These are phyloP conservation scores for Ascaphus truei DNA, from an alignment of 2,113 vertebrate species.

Conservation along the genomic window DNA sequence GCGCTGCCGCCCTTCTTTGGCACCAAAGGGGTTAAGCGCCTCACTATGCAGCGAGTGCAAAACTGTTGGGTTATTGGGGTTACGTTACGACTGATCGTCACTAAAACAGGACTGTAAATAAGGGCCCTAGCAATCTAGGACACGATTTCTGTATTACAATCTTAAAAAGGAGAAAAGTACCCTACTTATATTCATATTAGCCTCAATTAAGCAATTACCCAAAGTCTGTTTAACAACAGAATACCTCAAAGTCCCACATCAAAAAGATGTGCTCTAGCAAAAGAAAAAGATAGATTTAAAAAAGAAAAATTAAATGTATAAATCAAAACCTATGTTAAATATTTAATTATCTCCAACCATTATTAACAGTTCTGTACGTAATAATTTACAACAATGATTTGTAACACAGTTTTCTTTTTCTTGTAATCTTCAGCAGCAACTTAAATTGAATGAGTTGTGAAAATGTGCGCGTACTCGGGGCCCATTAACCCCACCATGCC, in stretches of 20 bases:
- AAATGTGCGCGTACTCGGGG: conserved; percentile 57
- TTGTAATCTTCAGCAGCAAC: conserved; percentile 70
- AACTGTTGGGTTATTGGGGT: conserved; percentile 42
- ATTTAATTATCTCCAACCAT: conserved; percentile 79
- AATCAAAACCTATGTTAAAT: conserved; percentile 87
- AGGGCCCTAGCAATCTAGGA: conserved; percentile 67
- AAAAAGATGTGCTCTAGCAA: conserved; percentile 72
- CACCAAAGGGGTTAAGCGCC: conserved; percentile 19
- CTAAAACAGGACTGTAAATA: conserved; percentile 73
- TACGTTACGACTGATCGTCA: conserved; percentile 73
- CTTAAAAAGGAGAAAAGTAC: conserved; percentile 72
- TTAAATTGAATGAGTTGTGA: conserved; percentile 60
- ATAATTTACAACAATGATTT: conserved; percentile 82
- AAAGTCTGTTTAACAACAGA: conserved; percentile 75
- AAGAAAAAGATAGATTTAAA: conserved; percentile 66
- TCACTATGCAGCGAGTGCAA: conserved; percentile 25
- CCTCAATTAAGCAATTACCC: conserved; percentile 70
- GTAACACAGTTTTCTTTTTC: conserved; percentile 56
- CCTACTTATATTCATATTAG: conserved; percentile 64
- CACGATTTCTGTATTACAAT: conserved; percentile 71
- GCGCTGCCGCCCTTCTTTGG: conserved; percentile 12
- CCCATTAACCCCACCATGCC: conserved; percentile 56
- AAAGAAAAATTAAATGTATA: conserved; percentile 78
- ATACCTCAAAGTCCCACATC: conserved; percentile 72
- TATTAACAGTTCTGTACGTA: conserved; percentile 66